Base-by-base conservation (phyloP, 2,888 invertebrate species). In the Drosophila neotestacea region DNA sequence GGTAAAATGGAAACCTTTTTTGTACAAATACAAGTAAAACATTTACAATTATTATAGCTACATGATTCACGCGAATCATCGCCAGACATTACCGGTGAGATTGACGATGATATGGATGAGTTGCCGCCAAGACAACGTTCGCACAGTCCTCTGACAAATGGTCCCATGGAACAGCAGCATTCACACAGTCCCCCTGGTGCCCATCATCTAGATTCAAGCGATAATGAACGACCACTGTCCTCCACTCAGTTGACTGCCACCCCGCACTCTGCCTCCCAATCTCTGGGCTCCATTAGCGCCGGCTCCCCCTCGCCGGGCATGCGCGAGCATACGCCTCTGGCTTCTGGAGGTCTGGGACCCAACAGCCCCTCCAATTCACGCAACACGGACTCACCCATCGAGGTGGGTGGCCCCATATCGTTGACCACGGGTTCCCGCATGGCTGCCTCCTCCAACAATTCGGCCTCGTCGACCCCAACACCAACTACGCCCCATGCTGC, bases 301-400 rank as follows among this genome's bases (percentile, higher is more conserved):
- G 93, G 92, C 5, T 92, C 92, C 1, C 93, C 93, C 1, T 93
- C 93, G 41, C 93, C 86, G 39, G 92, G 92, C 27, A 84, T 91
- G 56, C 86, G 92, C 68, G 85, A 91, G 59, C 85, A 87, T 6
- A 92, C 92, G 61, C 92, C 92, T 0, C 88, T 92, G 36, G 91
- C 91, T 2, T 22, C 22, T 52, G 93, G 93, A 28, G 79, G 82
- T 6, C 41, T 70, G 58, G 83, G 67, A 5, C 71, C 81, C 58
- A 88, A 85, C 73, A 94, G 94, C 90, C 95, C 95, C 60, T 93
- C 95, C 66, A 93, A 94, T 63, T 94, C 94, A 51, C 93, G 93
- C 61, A 93, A 94, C 79, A 93, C 94, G 44, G 94, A 94, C 83
- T 95, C 94, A 90, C 95, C 93, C 90, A 94, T 88, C 56, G 93